Percentiles rank a stretch among this genome's conserved stretches.
These are phyloP conservation scores for Acanthosepion pharaonis DNA, from an alignment of 2,888 invertebrate species.

Conservation along the genomic window DNA sequence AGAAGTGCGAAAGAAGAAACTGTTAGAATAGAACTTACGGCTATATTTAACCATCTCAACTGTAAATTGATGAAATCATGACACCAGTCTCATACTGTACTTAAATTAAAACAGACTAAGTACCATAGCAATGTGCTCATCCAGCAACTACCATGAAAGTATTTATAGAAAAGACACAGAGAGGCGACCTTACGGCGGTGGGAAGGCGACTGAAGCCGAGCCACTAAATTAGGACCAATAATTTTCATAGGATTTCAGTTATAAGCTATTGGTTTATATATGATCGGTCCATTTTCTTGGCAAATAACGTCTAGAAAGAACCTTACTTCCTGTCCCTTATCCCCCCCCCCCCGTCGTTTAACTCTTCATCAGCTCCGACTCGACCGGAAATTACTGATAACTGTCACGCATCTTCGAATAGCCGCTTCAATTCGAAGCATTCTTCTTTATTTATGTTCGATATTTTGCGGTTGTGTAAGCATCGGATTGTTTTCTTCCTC, in stretches of 20 bases:
- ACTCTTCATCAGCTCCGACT: background rate
- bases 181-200: no score
- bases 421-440: background rate
- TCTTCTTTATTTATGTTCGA: background rate
- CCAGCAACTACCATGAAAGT: no score
- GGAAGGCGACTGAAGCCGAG: no score
- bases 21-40: no score
- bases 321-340: background rate
- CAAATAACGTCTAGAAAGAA: background rate
- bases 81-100: no score
- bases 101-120: no score
- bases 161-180: no score
- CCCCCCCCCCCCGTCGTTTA: background rate
- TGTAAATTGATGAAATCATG: no score
- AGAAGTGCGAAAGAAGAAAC: no score
- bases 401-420: background rate
- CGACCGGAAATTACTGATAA: background rate
- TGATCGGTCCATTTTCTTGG: background rate
- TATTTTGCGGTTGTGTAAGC: background rate
- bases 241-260: background rate
- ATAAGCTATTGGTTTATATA: background rate
- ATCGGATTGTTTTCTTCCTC: background rate
- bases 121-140: no score
- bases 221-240: no score
- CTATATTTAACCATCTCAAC: no score